Conservation (phyloP, 2,113 vertebrate genomes). For the Phainopepla nitens region DNA sequence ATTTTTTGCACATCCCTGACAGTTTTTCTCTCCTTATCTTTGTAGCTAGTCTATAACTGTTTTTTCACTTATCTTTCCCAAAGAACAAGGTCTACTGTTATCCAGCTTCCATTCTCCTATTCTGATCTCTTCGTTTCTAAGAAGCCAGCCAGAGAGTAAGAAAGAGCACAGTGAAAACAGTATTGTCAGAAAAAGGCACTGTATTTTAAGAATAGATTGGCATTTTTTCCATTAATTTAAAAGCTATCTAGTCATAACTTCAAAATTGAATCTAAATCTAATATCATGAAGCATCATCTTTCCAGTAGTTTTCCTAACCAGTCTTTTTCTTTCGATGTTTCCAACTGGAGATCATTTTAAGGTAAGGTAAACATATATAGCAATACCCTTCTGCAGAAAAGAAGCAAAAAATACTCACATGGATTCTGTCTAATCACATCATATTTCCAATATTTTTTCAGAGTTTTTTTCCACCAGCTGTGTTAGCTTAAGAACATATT, state of each 20-base stretch:
- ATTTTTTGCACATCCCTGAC: not conserved
- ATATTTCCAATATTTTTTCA: not conserved
- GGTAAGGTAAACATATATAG: not conserved
- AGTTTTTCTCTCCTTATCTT: not conserved
- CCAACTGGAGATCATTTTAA: not conserved
- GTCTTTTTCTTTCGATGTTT: not conserved
- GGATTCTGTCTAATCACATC: not conserved
- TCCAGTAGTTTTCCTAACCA: not conserved
- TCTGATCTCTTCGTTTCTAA: not conserved
- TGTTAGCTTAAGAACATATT: not conserved
- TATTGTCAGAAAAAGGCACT: not conserved
- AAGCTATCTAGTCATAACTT: not conserved
- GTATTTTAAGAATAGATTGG: not conserved
- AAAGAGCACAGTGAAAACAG: not conserved
- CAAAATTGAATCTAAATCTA: not conserved
- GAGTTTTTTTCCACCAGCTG: not conserved
- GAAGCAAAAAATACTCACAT: not conserved
- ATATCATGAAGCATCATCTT: not conserved
- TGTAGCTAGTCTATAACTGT: not conserved
- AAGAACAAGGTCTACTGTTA: not conserved
- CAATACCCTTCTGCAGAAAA: not conserved
- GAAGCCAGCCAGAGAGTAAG: not conserved
- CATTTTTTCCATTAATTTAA: not conserved
- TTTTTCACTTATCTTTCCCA: not conserved
- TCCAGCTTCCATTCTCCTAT: not conserved